phyloP scores from a whole-genome alignment of 2,888 invertebrate species.

The Nebria salina region DNA sequence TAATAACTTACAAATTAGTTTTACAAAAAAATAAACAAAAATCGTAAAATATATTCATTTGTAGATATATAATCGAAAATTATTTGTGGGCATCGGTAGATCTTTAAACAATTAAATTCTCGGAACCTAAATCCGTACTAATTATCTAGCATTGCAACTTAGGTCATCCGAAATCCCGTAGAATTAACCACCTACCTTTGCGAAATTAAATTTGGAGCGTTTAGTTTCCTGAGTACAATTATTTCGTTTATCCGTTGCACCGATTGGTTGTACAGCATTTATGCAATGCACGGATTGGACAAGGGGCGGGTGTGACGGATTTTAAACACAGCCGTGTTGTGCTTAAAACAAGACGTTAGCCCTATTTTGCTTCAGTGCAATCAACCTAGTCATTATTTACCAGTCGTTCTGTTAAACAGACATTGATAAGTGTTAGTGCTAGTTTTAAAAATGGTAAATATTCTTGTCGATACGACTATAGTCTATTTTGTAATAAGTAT shows the following conservation, averaged over 20 bases:
- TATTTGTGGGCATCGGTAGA: no score
- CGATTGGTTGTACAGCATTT: not conserved
- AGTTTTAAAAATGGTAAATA: not conserved
- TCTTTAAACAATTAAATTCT: no score
- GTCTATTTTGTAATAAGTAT: not conserved
- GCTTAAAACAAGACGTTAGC: not conserved
- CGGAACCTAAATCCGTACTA: not conserved
- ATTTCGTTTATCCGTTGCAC: not conserved
- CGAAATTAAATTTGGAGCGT: not conserved
- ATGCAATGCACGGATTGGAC: not conserved
- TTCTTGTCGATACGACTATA: not conserved
- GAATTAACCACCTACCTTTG: not conserved
- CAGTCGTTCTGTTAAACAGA: not conserved
- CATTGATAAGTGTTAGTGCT: not conserved
- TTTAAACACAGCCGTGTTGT: not conserved
- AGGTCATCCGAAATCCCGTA: not conserved
- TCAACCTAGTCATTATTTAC: not conserved
- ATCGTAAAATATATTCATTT: no score
- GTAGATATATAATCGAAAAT: no score
- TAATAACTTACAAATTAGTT: no score
- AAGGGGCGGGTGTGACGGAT: not conserved
- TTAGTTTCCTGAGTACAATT: not conserved
- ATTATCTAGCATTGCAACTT: not conserved
- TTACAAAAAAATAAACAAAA: no score
- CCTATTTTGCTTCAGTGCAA: not conserved